These are phyloP conservation scores for Spilogale gracilis DNA, from an alignment of 2,113 vertebrate species.

Conservation along the genomic window DNA sequence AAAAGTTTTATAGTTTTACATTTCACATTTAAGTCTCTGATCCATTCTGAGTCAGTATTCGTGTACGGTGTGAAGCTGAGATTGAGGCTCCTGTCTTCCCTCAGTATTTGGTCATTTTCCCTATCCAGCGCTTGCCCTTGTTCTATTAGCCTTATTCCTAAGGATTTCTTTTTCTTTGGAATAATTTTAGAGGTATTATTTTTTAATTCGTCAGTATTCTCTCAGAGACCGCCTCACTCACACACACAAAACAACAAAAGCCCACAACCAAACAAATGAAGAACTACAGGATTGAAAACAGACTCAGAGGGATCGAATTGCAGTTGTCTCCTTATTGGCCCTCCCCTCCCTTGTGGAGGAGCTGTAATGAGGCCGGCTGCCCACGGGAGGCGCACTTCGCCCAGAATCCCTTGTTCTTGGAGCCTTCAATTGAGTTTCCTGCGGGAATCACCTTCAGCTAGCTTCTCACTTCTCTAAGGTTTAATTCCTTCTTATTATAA, in stretches of 20 bases:
- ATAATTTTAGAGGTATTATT: neutral
- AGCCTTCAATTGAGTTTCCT: neutral
- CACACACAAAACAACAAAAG: neutral
- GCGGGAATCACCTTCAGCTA: neutral
- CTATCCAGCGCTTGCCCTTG: neutral
- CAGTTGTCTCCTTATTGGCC: neutral
- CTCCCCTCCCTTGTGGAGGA: neutral
- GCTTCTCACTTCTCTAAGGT: neutral
- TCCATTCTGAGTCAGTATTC: neutral
- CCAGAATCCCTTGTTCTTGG: neutral
- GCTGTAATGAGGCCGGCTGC: neutral
- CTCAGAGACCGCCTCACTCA: neutral
- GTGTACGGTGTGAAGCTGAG: neutral
- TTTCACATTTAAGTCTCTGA: neutral
- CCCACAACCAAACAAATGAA: neutral
- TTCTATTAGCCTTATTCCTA: neutral
- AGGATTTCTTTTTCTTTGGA: neutral
- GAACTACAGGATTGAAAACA: neutral
- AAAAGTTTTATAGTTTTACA: neutral
- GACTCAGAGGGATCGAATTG: neutral
- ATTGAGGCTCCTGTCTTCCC: neutral
- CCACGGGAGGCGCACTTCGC: neutral
- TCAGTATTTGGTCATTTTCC: neutral
- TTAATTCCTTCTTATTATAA: conserved; percentile 2
- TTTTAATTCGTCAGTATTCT: neutral